Percentiles rank a stretch among this genome's conserved stretches.
Evolutionary conservation across 2,797 vertebrate genomes (phyloP).

Genomic region (Cirrhinus molitorella): DNA sequence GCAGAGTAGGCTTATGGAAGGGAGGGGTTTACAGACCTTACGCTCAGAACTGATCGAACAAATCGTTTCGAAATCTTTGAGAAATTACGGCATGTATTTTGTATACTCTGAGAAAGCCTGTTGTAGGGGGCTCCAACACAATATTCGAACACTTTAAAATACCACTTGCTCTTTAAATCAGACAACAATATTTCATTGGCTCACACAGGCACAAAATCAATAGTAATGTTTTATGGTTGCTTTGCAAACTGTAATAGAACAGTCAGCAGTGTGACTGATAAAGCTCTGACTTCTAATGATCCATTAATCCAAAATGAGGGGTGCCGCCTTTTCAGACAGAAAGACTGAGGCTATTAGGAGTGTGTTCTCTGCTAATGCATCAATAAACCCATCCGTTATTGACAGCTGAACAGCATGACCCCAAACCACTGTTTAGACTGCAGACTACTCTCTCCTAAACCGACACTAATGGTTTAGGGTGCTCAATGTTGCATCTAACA

Average conservation of each 20-base stretch:
- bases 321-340: background rate
- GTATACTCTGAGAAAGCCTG: no score
- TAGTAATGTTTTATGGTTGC: constrained; percentile 1
- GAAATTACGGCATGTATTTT: no score
- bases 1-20: no score
- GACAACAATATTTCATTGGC: background rate
- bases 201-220: background rate
- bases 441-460: constrained; percentile 9
- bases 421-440: background rate
- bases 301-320: constrained; percentile 20
- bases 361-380: constrained; percentile 37
- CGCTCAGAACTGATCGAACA: no score
- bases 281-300: constrained; percentile 5
- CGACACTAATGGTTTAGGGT: background rate
- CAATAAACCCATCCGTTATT: constrained; percentile 33
- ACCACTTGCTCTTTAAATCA: background rate
- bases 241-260: constrained; percentile 17
- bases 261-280: background rate
- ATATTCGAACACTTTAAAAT: no score
- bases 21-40: no score
- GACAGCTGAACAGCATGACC: constrained; percentile 30
- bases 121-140: no score
- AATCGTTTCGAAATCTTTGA: no score
- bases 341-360: constrained; percentile 32
- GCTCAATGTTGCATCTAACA: background rate